Base-by-base conservation (phyloP, 2,113 vertebrate genomes). In the Periophthalmodon schlosseri region DNA sequence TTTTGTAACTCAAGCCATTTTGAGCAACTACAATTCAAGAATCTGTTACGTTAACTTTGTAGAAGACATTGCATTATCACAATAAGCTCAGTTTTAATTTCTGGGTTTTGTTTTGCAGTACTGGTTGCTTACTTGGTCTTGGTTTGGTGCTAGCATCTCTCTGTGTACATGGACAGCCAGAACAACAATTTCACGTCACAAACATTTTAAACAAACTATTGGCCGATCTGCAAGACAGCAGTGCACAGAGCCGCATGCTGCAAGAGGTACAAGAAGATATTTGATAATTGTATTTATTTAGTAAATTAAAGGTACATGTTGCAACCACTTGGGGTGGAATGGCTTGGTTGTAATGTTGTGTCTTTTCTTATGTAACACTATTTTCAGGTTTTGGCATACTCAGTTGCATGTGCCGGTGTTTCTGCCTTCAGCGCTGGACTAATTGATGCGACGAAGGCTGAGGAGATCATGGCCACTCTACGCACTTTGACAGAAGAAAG, bases 381-480 rank as follows among this genome's bases (percentile, higher is more conserved):
- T 20, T 21, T 76, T 20, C 80, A 99, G 98, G 96, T 96, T 1
- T 91, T 98, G 86, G 93, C 96, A 12, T 99, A 99, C 76, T 93
- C 95, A 14, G 90, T 96, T 66, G 95, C 96, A 5, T 96, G 95
- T 82, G 95, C 94, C n/a, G 91, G 89, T 0, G 83, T 97, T 10
- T 95, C 95, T 0, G 95, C 96, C 0, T 99, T 99, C 87, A 95
- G 92, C 36, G 89, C 78, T 39, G 95, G 95, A 36, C 88, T 97
- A 23, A 82, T 96, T 34, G 94, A 95, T 39, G 94, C 95, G 9
- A 23, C 23, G 1, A 96, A 96, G 78, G 96, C 96, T 0, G 97
- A 97, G 74, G 94, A 96, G 47, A 75, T 92, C 61, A 96, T 99
- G 95, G 94, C 73, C 80, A 93, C 93, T 4, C 87, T 99, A 70